Evolutionary conservation across 2,888 invertebrate species (phyloP).

Genomic region (Drosophila kokeensis): DNA sequence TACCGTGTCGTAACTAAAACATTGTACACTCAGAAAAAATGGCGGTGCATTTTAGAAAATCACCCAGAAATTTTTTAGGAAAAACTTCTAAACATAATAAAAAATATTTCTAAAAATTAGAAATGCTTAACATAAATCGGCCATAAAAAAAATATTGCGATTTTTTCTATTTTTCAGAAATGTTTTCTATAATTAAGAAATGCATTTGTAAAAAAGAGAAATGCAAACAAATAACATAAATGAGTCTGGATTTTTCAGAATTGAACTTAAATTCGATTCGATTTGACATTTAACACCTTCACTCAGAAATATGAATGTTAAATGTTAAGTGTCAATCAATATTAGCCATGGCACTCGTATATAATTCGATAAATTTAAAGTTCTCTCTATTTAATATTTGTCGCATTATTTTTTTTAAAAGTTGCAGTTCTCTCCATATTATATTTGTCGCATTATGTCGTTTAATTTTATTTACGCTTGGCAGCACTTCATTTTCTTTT

Average conservation of each 20-base stretch:
- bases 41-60: fast-evolving
- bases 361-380: not conserved
- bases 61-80: not conserved
- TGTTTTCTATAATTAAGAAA: not conserved
- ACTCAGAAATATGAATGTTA: not conserved
- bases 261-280: not conserved
- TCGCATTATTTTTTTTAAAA: not conserved
- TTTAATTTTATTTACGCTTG: conserved; percentile 23
- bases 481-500: conserved; percentile 8
- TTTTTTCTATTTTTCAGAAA: not conserved
- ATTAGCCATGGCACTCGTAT: not conserved
- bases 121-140: not conserved
- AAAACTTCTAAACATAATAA: too few species aligned
- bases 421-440: not conserved
- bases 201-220: not conserved
- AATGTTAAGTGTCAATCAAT: not conserved
- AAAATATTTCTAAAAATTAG: not conserved
- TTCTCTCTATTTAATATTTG: not conserved
- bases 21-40: not conserved
- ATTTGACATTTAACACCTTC: not conserved
- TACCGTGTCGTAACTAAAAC: not conserved
- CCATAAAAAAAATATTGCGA: too few species aligned
- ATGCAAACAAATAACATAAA: not conserved
- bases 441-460: conserved; percentile 4
- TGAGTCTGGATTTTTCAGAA: not conserved